These are phyloP conservation scores for Antennarius maculatus DNA, from an alignment of 2,797 vertebrate genomes.

Conservation along the genomic window DNA sequence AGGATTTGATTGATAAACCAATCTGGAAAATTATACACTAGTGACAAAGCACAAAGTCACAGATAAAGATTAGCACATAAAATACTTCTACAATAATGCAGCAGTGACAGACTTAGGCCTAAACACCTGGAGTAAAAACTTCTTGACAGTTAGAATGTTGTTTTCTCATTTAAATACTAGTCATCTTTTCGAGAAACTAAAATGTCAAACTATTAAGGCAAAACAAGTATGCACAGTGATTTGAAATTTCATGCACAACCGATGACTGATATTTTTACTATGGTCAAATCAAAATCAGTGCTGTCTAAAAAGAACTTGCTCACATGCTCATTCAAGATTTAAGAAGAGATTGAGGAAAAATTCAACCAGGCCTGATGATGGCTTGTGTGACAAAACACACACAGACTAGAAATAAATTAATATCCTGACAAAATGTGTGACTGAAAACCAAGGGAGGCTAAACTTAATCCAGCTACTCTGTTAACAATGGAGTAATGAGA, in stretches of 20 bases:
- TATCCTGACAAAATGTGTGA: constrained; percentile 6
- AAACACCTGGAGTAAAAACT: constrained; percentile 39
- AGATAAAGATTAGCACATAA: constrained; percentile 46
- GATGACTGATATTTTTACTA: constrained; percentile 51
- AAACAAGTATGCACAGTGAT: constrained; percentile 84
- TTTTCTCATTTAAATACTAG: constrained; percentile 43
- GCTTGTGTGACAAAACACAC: constrained; percentile 23
- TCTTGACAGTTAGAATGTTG: constrained; percentile 25
- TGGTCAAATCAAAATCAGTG: constrained; percentile 46
- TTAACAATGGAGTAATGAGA: constrained; percentile 17
- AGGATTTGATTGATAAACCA: constrained; percentile 25
- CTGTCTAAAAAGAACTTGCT: constrained; percentile 40
- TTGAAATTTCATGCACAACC: constrained; percentile 77
- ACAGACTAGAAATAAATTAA: constrained; percentile 21
- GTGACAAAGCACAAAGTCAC: constrained; percentile 28
- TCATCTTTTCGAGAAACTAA: constrained; percentile 68
- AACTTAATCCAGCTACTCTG: constrained; percentile 32
- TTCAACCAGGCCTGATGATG: constrained; percentile 33
- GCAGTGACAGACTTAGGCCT: constrained; percentile 29
- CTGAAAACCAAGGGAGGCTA: constrained; percentile 22
- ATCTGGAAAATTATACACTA: constrained; percentile 26
- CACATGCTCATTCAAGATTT: constrained; percentile 11
- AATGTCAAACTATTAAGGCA: constrained; percentile 78
- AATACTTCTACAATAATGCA: constrained; percentile 36
- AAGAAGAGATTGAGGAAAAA: constrained; percentile 2